These are phyloP conservation scores for Trichoplax adhaerens DNA, from an alignment of 37 sponge, comb jelly and placozoan genomes.

Conservation along the genomic window DNA sequence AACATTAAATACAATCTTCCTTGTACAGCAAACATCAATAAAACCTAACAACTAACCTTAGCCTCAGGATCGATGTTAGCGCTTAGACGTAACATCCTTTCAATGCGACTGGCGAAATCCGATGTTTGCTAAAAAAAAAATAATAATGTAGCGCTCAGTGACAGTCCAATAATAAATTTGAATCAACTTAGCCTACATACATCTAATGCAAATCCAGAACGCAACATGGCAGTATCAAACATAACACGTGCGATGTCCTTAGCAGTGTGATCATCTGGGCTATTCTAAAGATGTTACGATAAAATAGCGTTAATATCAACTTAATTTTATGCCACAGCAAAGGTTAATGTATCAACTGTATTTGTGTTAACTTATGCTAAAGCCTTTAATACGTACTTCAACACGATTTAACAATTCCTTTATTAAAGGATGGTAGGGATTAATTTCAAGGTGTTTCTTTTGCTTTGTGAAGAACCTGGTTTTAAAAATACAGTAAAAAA, in stretches of 20 bases:
- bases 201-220: constrained; percentile 71
- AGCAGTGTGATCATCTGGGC: constrained; percentile 37
- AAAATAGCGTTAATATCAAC: neutral
- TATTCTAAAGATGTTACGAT: constrained; percentile 12
- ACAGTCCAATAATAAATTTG: neutral
- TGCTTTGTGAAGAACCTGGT: constrained; percentile 61
- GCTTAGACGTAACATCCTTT: constrained; percentile 74
- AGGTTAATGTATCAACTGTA: neutral
- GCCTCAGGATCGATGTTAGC: constrained; percentile 56
- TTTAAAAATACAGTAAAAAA: no score
- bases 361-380: no score
- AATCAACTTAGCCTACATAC: constrained; percentile 7
- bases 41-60: constrained; percentile 9
- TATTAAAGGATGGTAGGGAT: constrained; percentile 89
- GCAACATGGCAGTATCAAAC: constrained; percentile 75
- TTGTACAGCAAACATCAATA: no score
- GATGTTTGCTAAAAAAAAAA: constrained; percentile 41
- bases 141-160: neutral
- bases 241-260: constrained; percentile 62
- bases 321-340: neutral
- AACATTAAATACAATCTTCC: no score
- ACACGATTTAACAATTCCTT: constrained; percentile 58
- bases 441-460: constrained; percentile 95
- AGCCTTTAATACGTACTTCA: constrained; percentile 7
- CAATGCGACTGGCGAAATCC: constrained; percentile 81